These are phyloP conservation scores for Catamblyrhynchus diadema DNA, from an alignment of 2,797 vertebrate species.

Conservation along the genomic window DNA sequence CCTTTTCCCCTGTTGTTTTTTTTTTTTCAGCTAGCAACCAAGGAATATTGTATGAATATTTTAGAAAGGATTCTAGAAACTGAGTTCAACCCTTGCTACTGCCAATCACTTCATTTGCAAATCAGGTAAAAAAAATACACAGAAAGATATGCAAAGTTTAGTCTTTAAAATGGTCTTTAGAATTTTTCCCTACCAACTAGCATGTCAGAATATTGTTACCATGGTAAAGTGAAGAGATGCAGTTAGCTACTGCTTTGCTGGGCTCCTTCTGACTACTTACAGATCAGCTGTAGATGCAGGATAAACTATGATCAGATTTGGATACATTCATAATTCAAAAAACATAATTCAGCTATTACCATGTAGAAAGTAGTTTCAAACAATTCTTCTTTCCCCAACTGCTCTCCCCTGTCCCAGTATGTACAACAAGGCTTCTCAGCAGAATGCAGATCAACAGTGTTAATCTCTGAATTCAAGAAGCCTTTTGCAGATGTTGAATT, in stretches of 20 bases:
- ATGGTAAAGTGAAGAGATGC: background rate
- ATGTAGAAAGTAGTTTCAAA: background rate
- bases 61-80: background rate
- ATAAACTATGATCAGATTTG: background rate
- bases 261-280: background rate
- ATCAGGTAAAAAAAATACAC: background rate
- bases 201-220: background rate
- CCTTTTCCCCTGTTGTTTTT: background rate
- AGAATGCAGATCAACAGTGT: background rate
- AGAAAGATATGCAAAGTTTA: background rate
- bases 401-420: background rate
- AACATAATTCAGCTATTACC: background rate
- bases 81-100: background rate
- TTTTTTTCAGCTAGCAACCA: background rate
- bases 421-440: background rate
- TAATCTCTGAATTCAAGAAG: background rate
- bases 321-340: background rate
- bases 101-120: background rate
- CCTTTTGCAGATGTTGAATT: background rate
- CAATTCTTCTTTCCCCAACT: background rate
- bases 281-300: background rate
- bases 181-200: background rate
- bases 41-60: background rate
- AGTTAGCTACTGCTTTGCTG: background rate
- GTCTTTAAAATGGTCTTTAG: background rate